Percentiles rank a stretch among this genome's conserved stretches.
Conservation (phyloP, 2,888 invertebrate species). For the Rosalia funebris region DNA sequence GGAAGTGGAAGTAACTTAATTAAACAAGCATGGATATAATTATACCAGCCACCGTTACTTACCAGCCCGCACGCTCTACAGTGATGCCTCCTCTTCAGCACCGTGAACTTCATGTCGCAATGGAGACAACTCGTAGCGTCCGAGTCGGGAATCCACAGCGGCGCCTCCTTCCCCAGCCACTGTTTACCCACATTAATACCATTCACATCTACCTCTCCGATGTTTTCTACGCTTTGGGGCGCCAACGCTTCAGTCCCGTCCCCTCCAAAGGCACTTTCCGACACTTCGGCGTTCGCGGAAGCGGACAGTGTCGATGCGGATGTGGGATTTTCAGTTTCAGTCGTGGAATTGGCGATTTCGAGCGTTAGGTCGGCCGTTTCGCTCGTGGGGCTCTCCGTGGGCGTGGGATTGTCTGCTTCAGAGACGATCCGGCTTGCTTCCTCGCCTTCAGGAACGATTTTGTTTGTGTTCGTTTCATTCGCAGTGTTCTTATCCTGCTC, state of each 20-base stretch:
- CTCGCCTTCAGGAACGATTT: neutral
- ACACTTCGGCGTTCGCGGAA: neutral
- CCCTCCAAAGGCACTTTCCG: neutral
- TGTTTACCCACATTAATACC: slow-evolving; percentile 14
- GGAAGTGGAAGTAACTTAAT: too few species aligned
- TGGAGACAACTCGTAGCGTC: slow-evolving; percentile 85
- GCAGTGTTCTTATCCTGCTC: slow-evolving; percentile 5
- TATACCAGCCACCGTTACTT: too few species aligned
- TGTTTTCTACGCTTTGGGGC: slow-evolving; percentile 5
- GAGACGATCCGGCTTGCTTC: neutral
- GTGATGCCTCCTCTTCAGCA: slow-evolving; percentile 86
- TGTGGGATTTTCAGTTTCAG: neutral
- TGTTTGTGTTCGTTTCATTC: neutral
- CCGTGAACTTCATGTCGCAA: slow-evolving; percentile 82
- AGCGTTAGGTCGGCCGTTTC: neutral
- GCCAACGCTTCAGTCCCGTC: neutral
- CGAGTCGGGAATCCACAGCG: slow-evolving; percentile 88
- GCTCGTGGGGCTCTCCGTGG: neutral
- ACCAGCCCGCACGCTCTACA: slow-evolving; percentile 88
- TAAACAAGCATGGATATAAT: too few species aligned
- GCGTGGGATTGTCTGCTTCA: neutral
- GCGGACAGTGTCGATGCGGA: neutral
- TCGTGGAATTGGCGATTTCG: neutral
- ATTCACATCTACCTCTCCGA: slow-evolving; percentile 2
- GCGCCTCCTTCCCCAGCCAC: slow-evolving; percentile 77